phyloP scores from a whole-genome alignment of 1,140 invertebrate genomes.

The Pissodes strobi region DNA sequence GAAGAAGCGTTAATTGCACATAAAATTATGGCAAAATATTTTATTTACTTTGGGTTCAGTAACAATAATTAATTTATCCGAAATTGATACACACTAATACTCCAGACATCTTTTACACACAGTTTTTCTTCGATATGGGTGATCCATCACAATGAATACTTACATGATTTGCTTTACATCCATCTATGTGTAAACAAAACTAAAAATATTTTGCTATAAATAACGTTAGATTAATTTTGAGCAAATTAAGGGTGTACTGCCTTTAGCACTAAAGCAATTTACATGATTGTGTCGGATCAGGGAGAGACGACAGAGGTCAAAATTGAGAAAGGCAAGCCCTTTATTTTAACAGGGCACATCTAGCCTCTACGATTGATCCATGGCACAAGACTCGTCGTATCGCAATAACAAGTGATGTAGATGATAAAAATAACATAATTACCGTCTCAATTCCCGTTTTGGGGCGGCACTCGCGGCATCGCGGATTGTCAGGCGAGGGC shows the following conservation, averaged over 20 bases:
- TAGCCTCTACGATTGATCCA: neutral
- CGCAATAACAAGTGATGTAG: too few relatives aligned
- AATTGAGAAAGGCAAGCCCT: conserved; percentile 2
- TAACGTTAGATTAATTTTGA: neutral
- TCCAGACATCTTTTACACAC: too few relatives aligned
- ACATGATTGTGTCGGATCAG: neutral
- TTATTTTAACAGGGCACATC: neutral
- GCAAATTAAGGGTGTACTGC: neutral
- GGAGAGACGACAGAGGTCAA: conserved; percentile 9
- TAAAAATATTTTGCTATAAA: neutral
- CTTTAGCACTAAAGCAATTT: too few relatives aligned
- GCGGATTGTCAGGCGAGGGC: conserved; percentile 33
- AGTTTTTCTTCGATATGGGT: too few relatives aligned
- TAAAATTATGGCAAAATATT: too few relatives aligned
- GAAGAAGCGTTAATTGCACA: too few relatives aligned
- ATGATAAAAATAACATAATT: conserved; percentile 13
- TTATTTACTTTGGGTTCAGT: too few relatives aligned
- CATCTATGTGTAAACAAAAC: too few relatives aligned
- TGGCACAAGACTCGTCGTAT: neutral
- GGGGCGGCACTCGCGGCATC: conserved; percentile 35
- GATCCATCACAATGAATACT: too few relatives aligned
- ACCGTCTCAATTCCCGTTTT: conserved; percentile 22
- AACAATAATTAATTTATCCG: too few relatives aligned
- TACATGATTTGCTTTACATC: too few relatives aligned
- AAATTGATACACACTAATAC: too few relatives aligned